These are phyloP conservation scores for Salpingus planirostris DNA, from an alignment of 2,888 invertebrate species.

Conservation along the genomic window DNA sequence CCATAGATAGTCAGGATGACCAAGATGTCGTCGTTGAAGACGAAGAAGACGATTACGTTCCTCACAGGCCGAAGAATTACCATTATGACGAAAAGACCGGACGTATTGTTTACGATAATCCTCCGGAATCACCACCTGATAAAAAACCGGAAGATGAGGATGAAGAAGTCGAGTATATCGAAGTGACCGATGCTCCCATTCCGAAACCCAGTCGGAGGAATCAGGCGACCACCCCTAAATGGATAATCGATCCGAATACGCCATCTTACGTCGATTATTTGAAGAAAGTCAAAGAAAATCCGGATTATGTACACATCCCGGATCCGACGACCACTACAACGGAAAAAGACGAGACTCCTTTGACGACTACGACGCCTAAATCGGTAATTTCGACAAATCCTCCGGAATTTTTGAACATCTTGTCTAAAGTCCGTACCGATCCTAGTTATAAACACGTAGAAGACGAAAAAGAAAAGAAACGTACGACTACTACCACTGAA, in stretches of 20 bases:
- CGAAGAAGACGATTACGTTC: slow-evolving; percentile 37
- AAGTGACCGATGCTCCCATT: slow-evolving; percentile 21
- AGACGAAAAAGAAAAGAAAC: slow-evolving; percentile 25
- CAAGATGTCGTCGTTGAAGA: slow-evolving; percentile 19
- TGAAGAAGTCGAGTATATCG: slow-evolving; percentile 23
- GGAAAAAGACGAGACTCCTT: slow-evolving; percentile 17
- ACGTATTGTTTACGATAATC: slow-evolving; percentile 34
- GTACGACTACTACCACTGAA: slow-evolving; percentile 18
- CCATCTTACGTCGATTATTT: slow-evolving; percentile 34
- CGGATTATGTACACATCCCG: slow-evolving; percentile 30
- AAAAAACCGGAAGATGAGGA: slow-evolving; percentile 22
- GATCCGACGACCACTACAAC: slow-evolving; percentile 34
- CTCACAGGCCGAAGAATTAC: slow-evolving; percentile 35
- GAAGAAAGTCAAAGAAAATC: slow-evolving; percentile 27
- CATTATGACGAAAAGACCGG: slow-evolving; percentile 37
- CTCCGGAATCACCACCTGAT: slow-evolving; percentile 11
- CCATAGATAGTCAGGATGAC: slow-evolving; percentile 18
- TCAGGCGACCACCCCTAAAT: slow-evolving; percentile 19
- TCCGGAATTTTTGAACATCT: slow-evolving; percentile 33
- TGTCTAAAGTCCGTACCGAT: slow-evolving; percentile 29
- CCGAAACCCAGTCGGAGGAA: slow-evolving; percentile 21
- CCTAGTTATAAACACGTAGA: slow-evolving; percentile 31
- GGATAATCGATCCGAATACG: slow-evolving; percentile 19
- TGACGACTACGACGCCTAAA: slow-evolving; percentile 18
- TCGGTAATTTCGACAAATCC: slow-evolving; percentile 28